A percentile compares a stretch with the other conserved stretches of the same genome.
Evolutionary conservation across 2,113 vertebrate species (phyloP).

Genomic region (Mormyrus lacerda): DNA sequence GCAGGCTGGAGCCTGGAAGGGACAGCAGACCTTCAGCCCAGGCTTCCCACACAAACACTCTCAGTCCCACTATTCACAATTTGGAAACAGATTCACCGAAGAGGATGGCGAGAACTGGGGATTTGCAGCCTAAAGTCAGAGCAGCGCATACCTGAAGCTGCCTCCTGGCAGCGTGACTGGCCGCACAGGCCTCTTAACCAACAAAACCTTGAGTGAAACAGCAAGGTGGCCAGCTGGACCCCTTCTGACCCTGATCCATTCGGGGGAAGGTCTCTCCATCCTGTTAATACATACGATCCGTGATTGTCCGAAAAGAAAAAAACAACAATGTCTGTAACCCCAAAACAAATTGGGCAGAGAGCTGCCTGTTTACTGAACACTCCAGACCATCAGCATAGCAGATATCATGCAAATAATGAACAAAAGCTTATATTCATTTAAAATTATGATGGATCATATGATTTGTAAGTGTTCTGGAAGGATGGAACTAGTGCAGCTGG

Average conservation of each 20-base stretch:
- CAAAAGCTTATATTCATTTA: slow-evolving; percentile 20
- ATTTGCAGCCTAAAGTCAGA: background rate
- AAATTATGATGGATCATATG: slow-evolving; percentile 10
- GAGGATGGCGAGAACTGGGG: background rate
- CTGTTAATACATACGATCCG: background rate
- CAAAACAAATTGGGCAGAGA: background rate
- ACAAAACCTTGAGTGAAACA: background rate
- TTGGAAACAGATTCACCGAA: background rate
- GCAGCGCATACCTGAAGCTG: background rate
- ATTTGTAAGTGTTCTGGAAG: background rate
- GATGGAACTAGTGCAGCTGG: background rate
- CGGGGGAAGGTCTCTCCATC: background rate
- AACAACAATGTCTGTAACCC: background rate
- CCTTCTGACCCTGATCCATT: background rate
- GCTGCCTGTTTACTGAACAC: background rate
- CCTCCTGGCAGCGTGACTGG: background rate
- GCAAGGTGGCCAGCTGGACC: background rate
- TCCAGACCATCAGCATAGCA: background rate
- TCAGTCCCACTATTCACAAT: background rate
- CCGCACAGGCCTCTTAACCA: background rate
- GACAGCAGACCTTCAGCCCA: background rate
- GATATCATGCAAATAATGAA: background rate
- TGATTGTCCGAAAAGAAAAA: background rate
- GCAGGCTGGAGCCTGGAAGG: background rate
- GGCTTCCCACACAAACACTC: background rate